These are phyloP conservation scores for Monoplex corrugatus DNA, from an alignment of 2,888 invertebrate species.

Conservation along the genomic window DNA sequence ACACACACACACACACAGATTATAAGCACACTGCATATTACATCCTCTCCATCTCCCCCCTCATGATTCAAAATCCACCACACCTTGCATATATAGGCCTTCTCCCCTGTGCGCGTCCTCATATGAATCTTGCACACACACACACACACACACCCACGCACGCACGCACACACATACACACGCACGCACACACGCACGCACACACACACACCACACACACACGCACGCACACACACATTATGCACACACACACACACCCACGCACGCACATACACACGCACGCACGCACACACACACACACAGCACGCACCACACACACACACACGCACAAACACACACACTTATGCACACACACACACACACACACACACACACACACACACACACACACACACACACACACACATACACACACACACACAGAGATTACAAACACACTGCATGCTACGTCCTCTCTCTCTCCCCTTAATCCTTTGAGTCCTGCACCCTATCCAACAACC, in stretches of 20 bases:
- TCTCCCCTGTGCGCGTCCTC: conserved; percentile 43
- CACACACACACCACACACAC: neutral
- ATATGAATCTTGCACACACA: neutral
- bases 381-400: too few relatives aligned
- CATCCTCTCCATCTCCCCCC: neutral
- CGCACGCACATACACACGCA: neutral
- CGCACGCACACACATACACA: neutral
- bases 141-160: neutral
- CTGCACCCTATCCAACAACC: neutral
- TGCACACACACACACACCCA: neutral
- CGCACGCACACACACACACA: too few relatives aligned
- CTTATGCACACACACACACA: too few relatives aligned
- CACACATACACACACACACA: too few relatives aligned
- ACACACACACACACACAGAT: too few relatives aligned
- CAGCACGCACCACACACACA: too few relatives aligned
- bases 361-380: too few relatives aligned
- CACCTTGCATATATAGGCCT: conserved; percentile 42
- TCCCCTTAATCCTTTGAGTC: neutral
- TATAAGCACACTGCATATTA: neutral
- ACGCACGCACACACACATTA: neutral
- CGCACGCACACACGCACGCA: neutral
- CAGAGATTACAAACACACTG: neutral
- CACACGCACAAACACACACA: too few relatives aligned
- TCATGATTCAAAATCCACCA: neutral
- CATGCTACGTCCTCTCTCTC: neutral